Evolutionary conservation across 2,888 invertebrate species (phyloP).

Genomic region (Ypsolopha scabrella): DNA sequence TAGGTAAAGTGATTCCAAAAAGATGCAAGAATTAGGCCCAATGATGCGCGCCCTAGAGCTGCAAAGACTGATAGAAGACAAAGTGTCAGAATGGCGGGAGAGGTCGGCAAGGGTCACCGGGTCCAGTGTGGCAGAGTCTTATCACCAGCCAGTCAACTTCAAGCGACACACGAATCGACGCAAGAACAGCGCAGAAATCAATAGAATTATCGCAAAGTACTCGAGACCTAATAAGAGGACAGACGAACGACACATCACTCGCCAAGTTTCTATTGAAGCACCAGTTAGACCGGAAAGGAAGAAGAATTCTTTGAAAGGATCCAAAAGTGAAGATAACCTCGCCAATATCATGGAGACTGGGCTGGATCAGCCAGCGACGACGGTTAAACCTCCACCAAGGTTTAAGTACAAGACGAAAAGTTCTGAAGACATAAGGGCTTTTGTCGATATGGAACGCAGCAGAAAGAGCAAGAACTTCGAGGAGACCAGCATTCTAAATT

Average conservation of each 20-base stretch:
- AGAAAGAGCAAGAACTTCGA: slow-evolving; percentile 51
- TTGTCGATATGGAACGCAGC: slow-evolving; percentile 43
- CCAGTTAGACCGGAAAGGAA: slow-evolving; percentile 45
- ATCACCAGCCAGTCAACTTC: slow-evolving; percentile 64
- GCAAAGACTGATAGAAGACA: slow-evolving; percentile 62
- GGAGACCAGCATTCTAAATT: slow-evolving; percentile 52
- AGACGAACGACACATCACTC: slow-evolving; percentile 35
- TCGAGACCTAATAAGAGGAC: slow-evolving; percentile 52
- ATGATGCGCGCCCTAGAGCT: slow-evolving; percentile 64
- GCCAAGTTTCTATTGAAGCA: slow-evolving; percentile 18
- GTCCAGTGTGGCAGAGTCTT: slow-evolving; percentile 57
- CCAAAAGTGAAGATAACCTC: slow-evolving; percentile 58
- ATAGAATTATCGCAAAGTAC: slow-evolving; percentile 67
- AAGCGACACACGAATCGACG: slow-evolving; percentile 62
- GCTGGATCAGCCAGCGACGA: slow-evolving; percentile 32
- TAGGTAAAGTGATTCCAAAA: slow-evolving; percentile 11
- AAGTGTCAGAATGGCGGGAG: slow-evolving; percentile 65
- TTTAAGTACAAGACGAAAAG: slow-evolving; percentile 55
- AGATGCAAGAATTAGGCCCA: slow-evolving; percentile 62
- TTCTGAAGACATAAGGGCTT: slow-evolving; percentile 53
- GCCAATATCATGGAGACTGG: slow-evolving; percentile 27
- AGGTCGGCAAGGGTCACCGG: slow-evolving; percentile 60
- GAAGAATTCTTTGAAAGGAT: slow-evolving; percentile 34
- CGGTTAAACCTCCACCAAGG: slow-evolving; percentile 19
- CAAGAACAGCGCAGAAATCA: slow-evolving; percentile 66